phyloP scores from a whole-genome alignment of 2,888 invertebrate species.

The Andrena dorsata region DNA sequence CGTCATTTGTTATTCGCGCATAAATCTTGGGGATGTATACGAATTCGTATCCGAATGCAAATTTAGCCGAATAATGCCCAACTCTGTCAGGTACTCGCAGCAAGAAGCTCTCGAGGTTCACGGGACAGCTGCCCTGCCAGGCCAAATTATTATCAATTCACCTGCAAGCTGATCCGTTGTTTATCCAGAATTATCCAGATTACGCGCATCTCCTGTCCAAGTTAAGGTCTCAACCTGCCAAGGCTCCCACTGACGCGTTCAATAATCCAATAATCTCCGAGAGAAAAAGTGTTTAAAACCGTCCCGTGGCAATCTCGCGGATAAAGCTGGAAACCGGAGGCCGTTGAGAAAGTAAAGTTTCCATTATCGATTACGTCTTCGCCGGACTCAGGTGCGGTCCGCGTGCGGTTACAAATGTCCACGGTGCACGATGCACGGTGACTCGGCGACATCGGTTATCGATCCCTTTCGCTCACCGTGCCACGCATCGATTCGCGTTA shows the following conservation, averaged over 20 bases:
- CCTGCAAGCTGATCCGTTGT: not conserved
- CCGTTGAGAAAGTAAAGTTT: constrained; percentile 56
- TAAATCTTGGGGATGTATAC: too few relatives aligned
- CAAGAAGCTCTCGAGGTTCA: constrained; percentile 4
- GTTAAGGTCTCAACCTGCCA: too few relatives aligned
- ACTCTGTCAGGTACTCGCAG: constrained; percentile 5
- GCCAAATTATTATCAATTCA: constrained; percentile 1
- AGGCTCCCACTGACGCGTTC: too few relatives aligned
- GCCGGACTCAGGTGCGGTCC: constrained; percentile 42
- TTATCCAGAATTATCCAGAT: too few relatives aligned
- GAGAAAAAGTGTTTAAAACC: constrained; percentile 21
- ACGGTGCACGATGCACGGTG: not conserved
- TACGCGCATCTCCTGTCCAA: not conserved
- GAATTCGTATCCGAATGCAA: too few relatives aligned
- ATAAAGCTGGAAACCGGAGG: not conserved
- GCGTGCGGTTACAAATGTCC: constrained; percentile 46
- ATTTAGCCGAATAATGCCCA: too few relatives aligned
- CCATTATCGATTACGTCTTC: constrained; percentile 65
- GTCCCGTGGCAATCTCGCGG: not conserved
- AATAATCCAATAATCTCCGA: not conserved
- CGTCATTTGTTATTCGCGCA: too few relatives aligned
- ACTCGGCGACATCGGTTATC: constrained; percentile 56
- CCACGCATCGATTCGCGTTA: constrained; percentile 38
- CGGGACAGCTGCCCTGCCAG: constrained; percentile 18
- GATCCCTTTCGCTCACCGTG: constrained; percentile 46